phyloP scores from a whole-genome alignment of 1,140 invertebrate genomes.

The Phthorimaea operculella region DNA sequence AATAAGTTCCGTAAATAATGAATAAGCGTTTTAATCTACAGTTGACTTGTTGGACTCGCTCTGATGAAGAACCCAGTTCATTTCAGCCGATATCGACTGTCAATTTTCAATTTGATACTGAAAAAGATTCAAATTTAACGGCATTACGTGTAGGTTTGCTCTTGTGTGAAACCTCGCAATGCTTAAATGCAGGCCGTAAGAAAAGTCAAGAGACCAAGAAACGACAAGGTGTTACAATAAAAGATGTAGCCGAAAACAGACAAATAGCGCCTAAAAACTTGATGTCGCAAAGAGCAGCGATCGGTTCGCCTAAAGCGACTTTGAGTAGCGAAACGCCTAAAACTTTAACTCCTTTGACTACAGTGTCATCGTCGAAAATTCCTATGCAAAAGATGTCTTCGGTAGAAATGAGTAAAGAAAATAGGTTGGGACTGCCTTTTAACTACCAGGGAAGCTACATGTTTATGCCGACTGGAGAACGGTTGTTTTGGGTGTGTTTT shows the following conservation, averaged over 20 bases:
- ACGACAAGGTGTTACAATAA: conserved; percentile 15
- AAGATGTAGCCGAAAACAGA: conserved; percentile 19
- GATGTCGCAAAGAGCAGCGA: conserved; percentile 26
- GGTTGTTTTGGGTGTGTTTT: conserved; percentile 51
- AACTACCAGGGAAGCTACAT: conserved; percentile 49
- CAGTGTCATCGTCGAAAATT: conserved; percentile 3
- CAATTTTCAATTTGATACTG: no score
- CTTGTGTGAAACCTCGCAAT: no score
- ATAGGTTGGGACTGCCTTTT: conserved; percentile 33
- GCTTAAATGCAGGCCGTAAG: no score
- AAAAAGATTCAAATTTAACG: no score
- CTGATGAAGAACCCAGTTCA: no score
- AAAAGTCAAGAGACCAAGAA: conserved; percentile 6
- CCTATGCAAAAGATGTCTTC: conserved; percentile 26
- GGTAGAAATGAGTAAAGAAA: conserved; percentile 31
- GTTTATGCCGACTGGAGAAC: conserved; percentile 51
- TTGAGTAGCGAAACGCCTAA: no score
- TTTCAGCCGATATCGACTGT: no score
- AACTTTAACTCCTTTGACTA: conserved; percentile 9
- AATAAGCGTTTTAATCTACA: no score
- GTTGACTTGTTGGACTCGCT: no score
- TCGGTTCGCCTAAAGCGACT: conserved; percentile 21
- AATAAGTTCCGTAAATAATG: no score
- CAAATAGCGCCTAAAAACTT: conserved; percentile 20
- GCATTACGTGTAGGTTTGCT: no score